Conservation (phyloP, 2,888 invertebrate genomes). For the Nysson spinosus region DNA sequence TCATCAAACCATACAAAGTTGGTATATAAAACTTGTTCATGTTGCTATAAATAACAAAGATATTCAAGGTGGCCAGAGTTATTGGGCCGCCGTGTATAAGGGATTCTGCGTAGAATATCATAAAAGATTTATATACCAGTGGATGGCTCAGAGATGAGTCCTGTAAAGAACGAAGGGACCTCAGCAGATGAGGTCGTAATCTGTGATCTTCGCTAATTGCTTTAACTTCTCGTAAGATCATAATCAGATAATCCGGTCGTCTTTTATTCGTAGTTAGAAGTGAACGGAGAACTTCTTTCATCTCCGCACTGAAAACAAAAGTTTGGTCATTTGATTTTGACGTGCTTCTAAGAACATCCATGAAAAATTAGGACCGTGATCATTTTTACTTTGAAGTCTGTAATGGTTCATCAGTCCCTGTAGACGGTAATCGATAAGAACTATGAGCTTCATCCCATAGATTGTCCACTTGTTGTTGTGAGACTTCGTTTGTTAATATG, state of each 20-base stretch:
- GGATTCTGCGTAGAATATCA: too few species aligned
- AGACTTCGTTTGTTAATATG: slow-evolving; percentile 62
- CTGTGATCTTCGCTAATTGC: slow-evolving; percentile 68
- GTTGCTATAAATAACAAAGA: too few species aligned
- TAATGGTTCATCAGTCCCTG: slow-evolving; percentile 58
- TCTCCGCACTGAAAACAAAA: slow-evolving; percentile 59
- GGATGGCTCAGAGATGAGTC: slow-evolving; percentile 61
- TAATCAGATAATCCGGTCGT: slow-evolving; percentile 65
- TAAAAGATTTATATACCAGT: slow-evolving; percentile 54
- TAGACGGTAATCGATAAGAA: slow-evolving; percentile 53
- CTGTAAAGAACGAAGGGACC: slow-evolving; percentile 64
- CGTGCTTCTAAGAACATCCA: too few species aligned
- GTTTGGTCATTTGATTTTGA: slow-evolving; percentile 1
- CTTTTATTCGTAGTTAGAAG: slow-evolving; percentile 63
- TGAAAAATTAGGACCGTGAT: too few species aligned
- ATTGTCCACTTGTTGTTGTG: slow-evolving; percentile 68
- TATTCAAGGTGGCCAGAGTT: too few species aligned
- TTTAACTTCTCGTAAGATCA: slow-evolving; percentile 66
- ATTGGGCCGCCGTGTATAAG: too few species aligned
- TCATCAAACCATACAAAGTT: too few species aligned
- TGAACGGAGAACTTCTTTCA: slow-evolving; percentile 64
- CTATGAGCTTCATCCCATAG: slow-evolving; percentile 68
- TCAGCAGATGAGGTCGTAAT: slow-evolving; percentile 64
- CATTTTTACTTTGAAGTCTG: slow-evolving; percentile 66
- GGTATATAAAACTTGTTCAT: too few species aligned